Evolutionary conservation across 2,888 invertebrate species (phyloP), one percentile per base, ranked within the genome.

Genomic region (Macrosiphum euphorbiae): DNA sequence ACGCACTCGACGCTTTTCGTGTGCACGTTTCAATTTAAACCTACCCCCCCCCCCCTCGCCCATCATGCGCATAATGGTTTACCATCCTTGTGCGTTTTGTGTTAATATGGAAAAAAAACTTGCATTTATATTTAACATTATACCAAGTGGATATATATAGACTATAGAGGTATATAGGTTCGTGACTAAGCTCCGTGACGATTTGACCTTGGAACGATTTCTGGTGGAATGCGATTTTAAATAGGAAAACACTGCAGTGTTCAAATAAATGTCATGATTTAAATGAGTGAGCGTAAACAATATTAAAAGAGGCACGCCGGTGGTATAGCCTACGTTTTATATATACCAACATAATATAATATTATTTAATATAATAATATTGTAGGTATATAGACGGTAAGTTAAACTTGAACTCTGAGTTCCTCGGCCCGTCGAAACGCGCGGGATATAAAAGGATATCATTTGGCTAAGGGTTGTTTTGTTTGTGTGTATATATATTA

Each of bases 381-480:
- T 41, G 11, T 58, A 58, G 44, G 44, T 8, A 35, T 41, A 16
- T 28, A 47, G 28, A 13, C 47, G 11, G 55, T 28, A 16, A 20
- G n/a, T 41, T 0, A 35, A 85, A 58, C 16, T 41, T 52, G 52
- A 84, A 55, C 55, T 85, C 7, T 28, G 28, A 85, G 44, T 47
- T n/a, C 1, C 0, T 47, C 28, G 5, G 4, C 55, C 41, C 85
- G 44, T 84, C 1, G 28, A 41, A 90, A 55, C 52, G 26, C 11
- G 28, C 35, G 47, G 28, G 52, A 41, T 84, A 91, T 84, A 55
- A 84, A 91, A 91, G 52, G 41, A 84, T 55, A 85, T 44, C 44
- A 28, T 91, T 85, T n/a, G 3, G 55, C 44, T 85, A 91, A 91
- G 55, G 85, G 85, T 58, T 28, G 41, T 90, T 84, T 84, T 52